A percentile compares a stretch with the other conserved stretches of the same genome.
Conservation (phyloP, 2,888 invertebrate species). For the Crepidodera aurea region DNA sequence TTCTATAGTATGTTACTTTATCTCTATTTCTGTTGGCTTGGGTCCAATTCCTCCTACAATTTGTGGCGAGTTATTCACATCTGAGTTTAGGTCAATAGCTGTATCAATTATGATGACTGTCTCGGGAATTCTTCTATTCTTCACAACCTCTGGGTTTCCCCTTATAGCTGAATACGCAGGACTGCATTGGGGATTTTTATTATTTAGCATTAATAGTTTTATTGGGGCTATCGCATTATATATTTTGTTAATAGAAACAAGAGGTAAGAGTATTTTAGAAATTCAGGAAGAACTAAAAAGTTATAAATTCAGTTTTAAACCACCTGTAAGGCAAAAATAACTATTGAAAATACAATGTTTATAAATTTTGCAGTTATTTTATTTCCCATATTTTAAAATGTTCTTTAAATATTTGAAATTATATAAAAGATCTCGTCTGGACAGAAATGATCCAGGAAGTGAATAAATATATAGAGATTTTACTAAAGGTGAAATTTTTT, state of each 20-base stretch:
- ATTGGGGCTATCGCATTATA: conserved; percentile 16
- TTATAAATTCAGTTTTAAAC: neutral
- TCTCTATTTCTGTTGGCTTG: conserved; percentile 73
- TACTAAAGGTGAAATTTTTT: too few species aligned
- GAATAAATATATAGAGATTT: too few species aligned
- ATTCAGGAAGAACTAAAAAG: conserved; percentile 10
- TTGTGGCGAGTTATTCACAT: conserved; percentile 81
- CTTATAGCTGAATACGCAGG: conserved; percentile 6
- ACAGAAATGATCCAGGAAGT: too few species aligned
- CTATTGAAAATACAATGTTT: too few species aligned
- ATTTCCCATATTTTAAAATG: too few species aligned
- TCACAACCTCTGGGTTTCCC: conserved; percentile 15
- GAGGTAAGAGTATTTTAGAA: conserved; percentile 27
- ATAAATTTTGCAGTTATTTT: too few species aligned
- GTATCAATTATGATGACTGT: conserved; percentile 18
- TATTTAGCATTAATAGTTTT: conserved; percentile 8
- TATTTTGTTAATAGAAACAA: conserved; percentile 27
- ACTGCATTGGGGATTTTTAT: conserved; percentile 26
- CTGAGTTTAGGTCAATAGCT: conserved; percentile 76
- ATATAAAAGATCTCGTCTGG: too few species aligned
- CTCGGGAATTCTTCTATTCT: neutral
- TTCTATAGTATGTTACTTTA: conserved; percentile 73
- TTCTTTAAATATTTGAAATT: too few species aligned
- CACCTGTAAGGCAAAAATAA: neutral
- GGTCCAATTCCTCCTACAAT: conserved; percentile 83